Conservation (phyloP, 2,888 invertebrate species). For the Osedax frankpressi region DNA sequence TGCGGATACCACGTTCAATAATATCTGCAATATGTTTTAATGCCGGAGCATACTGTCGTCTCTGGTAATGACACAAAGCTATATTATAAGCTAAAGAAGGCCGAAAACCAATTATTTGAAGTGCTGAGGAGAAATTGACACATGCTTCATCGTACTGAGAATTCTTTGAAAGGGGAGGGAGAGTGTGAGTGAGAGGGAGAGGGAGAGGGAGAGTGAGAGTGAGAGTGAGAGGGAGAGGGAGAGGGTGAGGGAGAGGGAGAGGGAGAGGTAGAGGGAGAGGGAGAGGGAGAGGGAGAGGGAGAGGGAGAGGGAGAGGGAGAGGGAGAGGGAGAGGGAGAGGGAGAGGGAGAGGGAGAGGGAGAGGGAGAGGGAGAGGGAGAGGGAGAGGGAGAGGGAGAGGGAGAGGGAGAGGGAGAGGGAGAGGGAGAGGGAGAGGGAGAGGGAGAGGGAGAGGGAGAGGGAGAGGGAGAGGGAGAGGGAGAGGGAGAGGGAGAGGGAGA, state of each 20-base stretch:
- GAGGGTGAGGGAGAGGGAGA: not conserved
- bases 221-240: not conserved
- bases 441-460: constrained; percentile 4
- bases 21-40: constrained; percentile 86
- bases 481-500: constrained; percentile 2
- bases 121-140: constrained; percentile 70
- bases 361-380: constrained; percentile 3
- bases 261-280: too few species aligned
- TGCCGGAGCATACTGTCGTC: constrained; percentile 81
- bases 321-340: not conserved
- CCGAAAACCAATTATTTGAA: constrained; percentile 54
- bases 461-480: not conserved
- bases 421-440: constrained; percentile 9
- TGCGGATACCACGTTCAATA: constrained; percentile 84
- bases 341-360: constrained; percentile 7
- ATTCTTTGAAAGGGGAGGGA: constrained; percentile 44
- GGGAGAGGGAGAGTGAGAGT: not conserved
- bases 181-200: not conserved
- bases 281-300: not conserved
- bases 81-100: constrained; percentile 81
- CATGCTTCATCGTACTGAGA: constrained; percentile 77
- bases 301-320: constrained; percentile 5
- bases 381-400: not conserved
- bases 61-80: constrained; percentile 79
- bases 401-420: constrained; percentile 14